Evolutionary conservation across 2,113 vertebrate species (phyloP).

Genomic region (Aspiorhynchus laticeps): DNA sequence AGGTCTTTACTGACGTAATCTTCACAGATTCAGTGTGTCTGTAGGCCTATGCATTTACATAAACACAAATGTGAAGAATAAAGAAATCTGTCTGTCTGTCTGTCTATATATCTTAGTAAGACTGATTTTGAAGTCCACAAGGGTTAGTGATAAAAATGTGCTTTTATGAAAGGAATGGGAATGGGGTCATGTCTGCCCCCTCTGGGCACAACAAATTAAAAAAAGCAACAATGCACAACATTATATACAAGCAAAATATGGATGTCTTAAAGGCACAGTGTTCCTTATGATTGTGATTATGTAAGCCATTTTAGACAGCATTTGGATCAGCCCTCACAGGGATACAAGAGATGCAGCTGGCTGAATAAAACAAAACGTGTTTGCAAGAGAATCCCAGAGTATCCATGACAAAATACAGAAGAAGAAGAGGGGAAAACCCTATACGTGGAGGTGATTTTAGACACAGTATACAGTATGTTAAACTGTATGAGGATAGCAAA

Average conservation of each 20-base stretch:
- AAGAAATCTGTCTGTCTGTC: background rate
- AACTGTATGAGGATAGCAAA: background rate
- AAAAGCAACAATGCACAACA: conserved; percentile 1
- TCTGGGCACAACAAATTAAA: background rate
- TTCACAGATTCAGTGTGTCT: background rate
- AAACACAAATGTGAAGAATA: too few species aligned
- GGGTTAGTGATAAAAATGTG: background rate
- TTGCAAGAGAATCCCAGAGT: background rate
- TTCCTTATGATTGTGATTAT: background rate
- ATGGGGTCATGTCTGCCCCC: background rate
- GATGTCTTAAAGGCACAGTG: background rate
- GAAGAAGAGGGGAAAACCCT: background rate
- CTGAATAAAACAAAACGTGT: background rate
- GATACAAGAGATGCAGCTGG: background rate
- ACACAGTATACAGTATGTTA: background rate
- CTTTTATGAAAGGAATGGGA: background rate
- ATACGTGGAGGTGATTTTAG: too few species aligned
- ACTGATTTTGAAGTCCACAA: background rate
- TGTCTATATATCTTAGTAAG: background rate
- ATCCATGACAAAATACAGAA: background rate
- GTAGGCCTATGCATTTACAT: too few species aligned
- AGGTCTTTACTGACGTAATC: too few species aligned
- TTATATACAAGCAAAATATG: background rate
- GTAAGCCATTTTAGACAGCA: background rate
- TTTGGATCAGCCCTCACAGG: background rate